These are phyloP conservation scores for Psix sp. DNA, from an alignment of 1,140 invertebrate species.

Conservation along the genomic window DNA sequence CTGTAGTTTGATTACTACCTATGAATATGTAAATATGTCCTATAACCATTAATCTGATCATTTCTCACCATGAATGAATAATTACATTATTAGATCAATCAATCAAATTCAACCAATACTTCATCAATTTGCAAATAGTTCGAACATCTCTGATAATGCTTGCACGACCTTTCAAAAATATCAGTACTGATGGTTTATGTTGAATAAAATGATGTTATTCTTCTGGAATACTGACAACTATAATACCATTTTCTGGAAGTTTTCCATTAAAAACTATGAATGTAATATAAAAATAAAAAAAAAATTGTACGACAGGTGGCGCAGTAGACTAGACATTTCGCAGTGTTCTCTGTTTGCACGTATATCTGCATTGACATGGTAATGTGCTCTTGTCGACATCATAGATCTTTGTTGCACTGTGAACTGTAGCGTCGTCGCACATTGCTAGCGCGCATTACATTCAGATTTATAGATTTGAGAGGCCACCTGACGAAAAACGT, in stretches of 20 bases:
- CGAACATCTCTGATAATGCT: no score
- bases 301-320: constrained; percentile 26
- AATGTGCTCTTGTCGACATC: constrained; percentile 51
- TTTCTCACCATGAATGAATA: no score
- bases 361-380: constrained; percentile 50
- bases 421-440: constrained; percentile 40
- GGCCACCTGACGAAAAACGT: constrained; percentile 45
- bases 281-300: constrained; percentile 37
- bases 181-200: no score
- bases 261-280: constrained; percentile 22
- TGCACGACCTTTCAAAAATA: no score
- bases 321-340: constrained; percentile 17
- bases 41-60: no score
- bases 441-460: constrained; percentile 29
- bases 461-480: constrained; percentile 49
- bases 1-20: no score
- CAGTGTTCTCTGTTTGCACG: constrained; percentile 21
- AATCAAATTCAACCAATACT: no score
- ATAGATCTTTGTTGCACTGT: constrained; percentile 52
- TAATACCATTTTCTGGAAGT: constrained; percentile 12
- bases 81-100: no score
- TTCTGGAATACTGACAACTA: no score
- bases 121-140: no score
- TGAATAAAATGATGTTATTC: no score
- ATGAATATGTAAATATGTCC: no score